phyloP scores from a whole-genome alignment of 2,888 invertebrate species.

The Zygogramma bicolorata region DNA sequence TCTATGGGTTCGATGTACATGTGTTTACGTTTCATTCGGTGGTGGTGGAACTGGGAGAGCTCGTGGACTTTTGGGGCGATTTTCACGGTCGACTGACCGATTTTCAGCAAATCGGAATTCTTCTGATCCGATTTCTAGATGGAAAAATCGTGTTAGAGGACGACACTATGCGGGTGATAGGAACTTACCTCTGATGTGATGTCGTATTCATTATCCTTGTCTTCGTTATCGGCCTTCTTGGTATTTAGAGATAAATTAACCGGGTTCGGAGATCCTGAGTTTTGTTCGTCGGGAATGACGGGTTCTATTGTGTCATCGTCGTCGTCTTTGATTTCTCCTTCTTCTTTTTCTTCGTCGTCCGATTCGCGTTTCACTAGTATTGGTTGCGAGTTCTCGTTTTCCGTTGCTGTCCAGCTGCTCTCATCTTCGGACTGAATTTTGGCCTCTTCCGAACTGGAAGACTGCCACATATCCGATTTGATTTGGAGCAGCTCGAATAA shows the following conservation, averaged over 20 bases:
- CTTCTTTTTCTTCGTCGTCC: constrained; percentile 68
- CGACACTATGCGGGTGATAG: background rate
- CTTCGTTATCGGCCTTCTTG: constrained; percentile 67
- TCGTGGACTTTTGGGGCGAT: constrained; percentile 74
- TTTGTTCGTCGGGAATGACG: constrained; percentile 68
- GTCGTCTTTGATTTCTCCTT: constrained; percentile 67
- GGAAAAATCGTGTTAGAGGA: constrained; percentile 16
- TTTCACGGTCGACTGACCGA: constrained; percentile 73
- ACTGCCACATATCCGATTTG: constrained; percentile 83
- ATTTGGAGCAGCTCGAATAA: constrained; percentile 86
- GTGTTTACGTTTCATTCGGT: constrained; percentile 72
- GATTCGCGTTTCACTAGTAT: constrained; percentile 57
- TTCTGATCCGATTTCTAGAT: constrained; percentile 58
- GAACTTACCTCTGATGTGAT: constrained; percentile 55
- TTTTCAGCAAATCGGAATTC: constrained; percentile 69
- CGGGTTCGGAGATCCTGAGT: constrained; percentile 83
- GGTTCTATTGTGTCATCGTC: constrained; percentile 64
- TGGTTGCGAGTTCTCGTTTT: constrained; percentile 55
- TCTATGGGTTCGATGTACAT: constrained; percentile 78
- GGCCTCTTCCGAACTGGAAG: constrained; percentile 62
- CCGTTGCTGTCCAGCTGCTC: constrained; percentile 69
- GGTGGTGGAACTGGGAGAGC: constrained; percentile 64
- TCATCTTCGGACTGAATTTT: constrained; percentile 60
- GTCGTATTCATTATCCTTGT: constrained; percentile 56
- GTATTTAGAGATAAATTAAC: constrained; percentile 81